These are phyloP conservation scores for Amblyraja radiata DNA, from an alignment of 2,797 vertebrate genomes.

Conservation along the genomic window DNA sequence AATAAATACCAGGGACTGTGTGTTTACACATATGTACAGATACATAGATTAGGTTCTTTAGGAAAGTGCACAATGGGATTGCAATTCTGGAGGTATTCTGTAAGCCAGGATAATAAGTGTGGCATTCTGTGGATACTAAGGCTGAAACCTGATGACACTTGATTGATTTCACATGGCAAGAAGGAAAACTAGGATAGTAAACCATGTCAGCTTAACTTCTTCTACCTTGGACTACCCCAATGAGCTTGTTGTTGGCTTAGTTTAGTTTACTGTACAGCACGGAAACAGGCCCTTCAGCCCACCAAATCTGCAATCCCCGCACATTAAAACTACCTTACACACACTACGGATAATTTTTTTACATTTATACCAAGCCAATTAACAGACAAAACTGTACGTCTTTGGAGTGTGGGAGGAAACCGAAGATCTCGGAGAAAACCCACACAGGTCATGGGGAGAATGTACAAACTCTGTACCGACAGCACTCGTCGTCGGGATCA, in stretches of 20 bases:
- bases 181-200: neutral
- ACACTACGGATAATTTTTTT: too few relatives aligned
- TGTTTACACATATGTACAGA: neutral
- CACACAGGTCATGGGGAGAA: too few relatives aligned
- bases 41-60: neutral
- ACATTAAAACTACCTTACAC: too few relatives aligned
- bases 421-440: too few relatives aligned
- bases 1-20: neutral
- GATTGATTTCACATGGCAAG: neutral
- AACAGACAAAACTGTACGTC: too few relatives aligned
- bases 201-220: neutral
- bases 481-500: too few relatives aligned
- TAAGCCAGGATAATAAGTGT: neutral
- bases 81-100: conserved; percentile 5
- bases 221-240: neutral
- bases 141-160: neutral
- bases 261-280: too few relatives aligned
- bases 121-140: neutral
- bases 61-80: conserved; percentile 4
- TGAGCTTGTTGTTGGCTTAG: neutral
- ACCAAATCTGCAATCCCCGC: too few relatives aligned
- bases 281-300: too few relatives aligned
- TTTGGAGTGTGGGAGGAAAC: too few relatives aligned
- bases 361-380: too few relatives aligned
- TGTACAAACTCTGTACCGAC: too few relatives aligned